phyloP scores from a whole-genome alignment of 2,888 invertebrate species.

The Agonum fuliginosum region DNA sequence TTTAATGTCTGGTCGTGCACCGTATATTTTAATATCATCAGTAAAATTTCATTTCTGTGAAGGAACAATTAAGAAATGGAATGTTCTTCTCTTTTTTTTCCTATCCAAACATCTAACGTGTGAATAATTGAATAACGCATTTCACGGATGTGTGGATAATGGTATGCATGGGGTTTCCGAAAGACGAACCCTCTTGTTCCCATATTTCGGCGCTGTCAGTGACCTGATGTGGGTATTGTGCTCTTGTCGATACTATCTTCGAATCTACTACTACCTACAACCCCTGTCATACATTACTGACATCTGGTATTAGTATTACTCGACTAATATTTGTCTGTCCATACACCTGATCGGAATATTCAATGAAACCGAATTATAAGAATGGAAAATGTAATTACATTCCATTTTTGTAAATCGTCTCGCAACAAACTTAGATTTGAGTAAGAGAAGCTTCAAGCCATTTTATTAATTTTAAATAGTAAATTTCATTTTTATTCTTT shows the following conservation, averaged over 20 bases:
- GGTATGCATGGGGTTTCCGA: slow-evolving; percentile 13
- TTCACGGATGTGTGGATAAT: slow-evolving; percentile 31
- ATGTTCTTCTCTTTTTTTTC: neutral
- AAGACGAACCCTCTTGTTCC: slow-evolving; percentile 5
- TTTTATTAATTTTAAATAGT: too few species aligned
- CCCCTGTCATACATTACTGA: slow-evolving; percentile 45
- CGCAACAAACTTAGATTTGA: too few species aligned
- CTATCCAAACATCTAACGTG: neutral
- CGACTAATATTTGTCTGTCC: neutral
- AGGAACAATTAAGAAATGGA: neutral
- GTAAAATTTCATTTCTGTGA: neutral
- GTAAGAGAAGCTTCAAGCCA: too few species aligned
- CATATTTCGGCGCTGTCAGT: slow-evolving; percentile 43
- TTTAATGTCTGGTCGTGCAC: neutral
- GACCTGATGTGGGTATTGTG: slow-evolving; percentile 55
- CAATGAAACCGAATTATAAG: neutral
- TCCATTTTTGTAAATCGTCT: too few species aligned
- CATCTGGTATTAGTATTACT: slow-evolving; percentile 40
- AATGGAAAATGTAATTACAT: neutral
- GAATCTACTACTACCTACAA: slow-evolving; percentile 42
- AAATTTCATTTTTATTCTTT: too few species aligned
- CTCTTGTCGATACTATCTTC: slow-evolving; percentile 55
- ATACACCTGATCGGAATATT: neutral
- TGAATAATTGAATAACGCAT: slow-evolving; percentile 43
- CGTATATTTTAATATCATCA: neutral